phyloP scores from a whole-genome alignment of 2,113 vertebrate genomes.

The Desmodus rotundus region DNA sequence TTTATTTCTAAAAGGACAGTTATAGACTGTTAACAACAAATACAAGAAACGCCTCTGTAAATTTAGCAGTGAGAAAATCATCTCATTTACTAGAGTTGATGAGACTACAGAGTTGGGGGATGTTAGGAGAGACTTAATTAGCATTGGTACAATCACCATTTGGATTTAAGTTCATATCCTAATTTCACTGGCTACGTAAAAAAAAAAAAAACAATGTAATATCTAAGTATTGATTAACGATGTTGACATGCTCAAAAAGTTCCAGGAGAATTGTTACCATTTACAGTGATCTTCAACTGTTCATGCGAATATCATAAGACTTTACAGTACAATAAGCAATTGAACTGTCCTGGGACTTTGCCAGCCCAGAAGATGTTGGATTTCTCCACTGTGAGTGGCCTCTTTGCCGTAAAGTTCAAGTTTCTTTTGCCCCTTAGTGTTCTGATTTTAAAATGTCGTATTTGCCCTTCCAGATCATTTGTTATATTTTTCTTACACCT shows the following conservation, averaged over 20 bases:
- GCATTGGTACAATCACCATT: neutral
- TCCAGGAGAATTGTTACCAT: neutral
- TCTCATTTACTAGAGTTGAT: neutral
- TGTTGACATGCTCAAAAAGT: neutral
- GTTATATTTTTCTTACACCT: neutral
- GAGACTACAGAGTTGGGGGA: neutral
- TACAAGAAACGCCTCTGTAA: neutral
- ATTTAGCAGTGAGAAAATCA: neutral
- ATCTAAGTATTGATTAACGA: neutral
- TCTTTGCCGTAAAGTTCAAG: neutral
- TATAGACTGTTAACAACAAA: neutral
- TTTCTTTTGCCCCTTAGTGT: neutral
- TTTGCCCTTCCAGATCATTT: neutral
- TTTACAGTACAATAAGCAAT: neutral
- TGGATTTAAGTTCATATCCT: neutral
- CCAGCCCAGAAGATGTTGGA: neutral
- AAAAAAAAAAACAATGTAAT: neutral
- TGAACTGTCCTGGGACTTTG: neutral
- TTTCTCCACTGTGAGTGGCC: neutral
- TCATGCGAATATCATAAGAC: neutral
- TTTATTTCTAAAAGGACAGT: neutral
- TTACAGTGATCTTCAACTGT: neutral
- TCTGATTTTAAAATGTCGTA: neutral
- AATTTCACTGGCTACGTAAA: neutral
- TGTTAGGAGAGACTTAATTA: neutral